Conservation (phyloP, 2,888 invertebrate genomes). For the Coleophora flavipennella region DNA sequence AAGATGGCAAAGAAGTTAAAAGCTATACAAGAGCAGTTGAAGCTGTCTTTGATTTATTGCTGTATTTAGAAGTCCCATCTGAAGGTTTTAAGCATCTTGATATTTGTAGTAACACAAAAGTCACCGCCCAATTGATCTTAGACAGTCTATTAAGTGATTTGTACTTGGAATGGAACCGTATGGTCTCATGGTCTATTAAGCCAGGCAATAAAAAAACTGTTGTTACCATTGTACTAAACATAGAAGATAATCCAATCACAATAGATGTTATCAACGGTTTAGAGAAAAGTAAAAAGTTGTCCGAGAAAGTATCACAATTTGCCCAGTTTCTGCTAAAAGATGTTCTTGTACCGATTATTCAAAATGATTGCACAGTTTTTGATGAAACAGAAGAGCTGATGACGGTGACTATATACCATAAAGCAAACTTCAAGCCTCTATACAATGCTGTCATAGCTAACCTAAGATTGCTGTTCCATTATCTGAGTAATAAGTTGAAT, state of each 20-base stretch:
- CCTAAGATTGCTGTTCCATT: slow-evolving; percentile 69
- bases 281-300: slow-evolving; percentile 47
- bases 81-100: slow-evolving; percentile 66
- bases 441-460: slow-evolving; percentile 73
- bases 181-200: slow-evolving; percentile 50
- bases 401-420: slow-evolving; percentile 47
- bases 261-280: slow-evolving; percentile 53
- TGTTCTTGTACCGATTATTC: slow-evolving; percentile 73
- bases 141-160: slow-evolving; percentile 60
- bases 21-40: slow-evolving; percentile 59
- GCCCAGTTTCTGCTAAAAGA: slow-evolving; percentile 71
- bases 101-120: slow-evolving; percentile 59
- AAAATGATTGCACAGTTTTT: slow-evolving; percentile 51
- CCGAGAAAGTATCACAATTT: slow-evolving; percentile 68
- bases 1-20: slow-evolving; percentile 39
- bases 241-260: slow-evolving; percentile 32
- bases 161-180: slow-evolving; percentile 57
- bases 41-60: slow-evolving; percentile 58
- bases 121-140: slow-evolving; percentile 53
- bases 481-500: slow-evolving; percentile 71
- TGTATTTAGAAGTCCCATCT: slow-evolving; percentile 51
- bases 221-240: slow-evolving; percentile 43
- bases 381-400: slow-evolving; percentile 43
- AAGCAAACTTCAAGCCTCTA: slow-evolving; percentile 46
- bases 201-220: slow-evolving; percentile 33